phyloP scores from a whole-genome alignment of 2,888 invertebrate genomes.

The Chirona hameri region DNA sequence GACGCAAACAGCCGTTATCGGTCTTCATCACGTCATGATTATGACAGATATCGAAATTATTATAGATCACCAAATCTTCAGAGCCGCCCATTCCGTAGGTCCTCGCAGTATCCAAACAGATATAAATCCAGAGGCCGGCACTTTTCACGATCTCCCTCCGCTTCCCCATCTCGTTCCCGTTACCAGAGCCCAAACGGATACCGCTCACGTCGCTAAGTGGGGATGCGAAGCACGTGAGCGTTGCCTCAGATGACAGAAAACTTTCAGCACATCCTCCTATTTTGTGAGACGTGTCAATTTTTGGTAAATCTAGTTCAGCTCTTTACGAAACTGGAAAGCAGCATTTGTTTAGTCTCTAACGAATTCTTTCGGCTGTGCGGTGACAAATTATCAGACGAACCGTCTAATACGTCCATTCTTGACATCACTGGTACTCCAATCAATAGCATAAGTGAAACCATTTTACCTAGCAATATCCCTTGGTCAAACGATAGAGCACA shows the following conservation, averaged over 20 bases:
- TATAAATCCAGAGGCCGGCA: too few relatives aligned
- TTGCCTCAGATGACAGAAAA: background rate
- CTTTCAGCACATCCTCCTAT: background rate
- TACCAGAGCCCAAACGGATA: background rate
- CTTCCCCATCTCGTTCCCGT: background rate
- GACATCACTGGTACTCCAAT: background rate
- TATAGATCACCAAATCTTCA: background rate
- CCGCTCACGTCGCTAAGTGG: background rate
- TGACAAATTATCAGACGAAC: background rate
- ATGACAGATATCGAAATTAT: background rate
- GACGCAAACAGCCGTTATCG: too few relatives aligned
- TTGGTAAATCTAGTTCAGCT: background rate
- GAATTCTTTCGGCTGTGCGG: background rate
- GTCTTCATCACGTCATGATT: too few relatives aligned
- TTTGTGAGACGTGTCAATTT: background rate
- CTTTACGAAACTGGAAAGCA: background rate
- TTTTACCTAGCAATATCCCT: background rate
- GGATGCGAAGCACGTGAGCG: background rate
- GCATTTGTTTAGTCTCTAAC: background rate
- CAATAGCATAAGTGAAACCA: background rate
- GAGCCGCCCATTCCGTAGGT: too few relatives aligned
- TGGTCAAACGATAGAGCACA: background rate
- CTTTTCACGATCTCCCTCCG: too few relatives aligned
- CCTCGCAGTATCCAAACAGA: background rate
- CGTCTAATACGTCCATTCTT: too few relatives aligned